phyloP scores from a whole-genome alignment of 2,113 vertebrate species.

The pig (Sus scrofa) region T2T-Sscrofa CM000813.6:50901001-50901500 shows the following conservation, averaged over 20 bases:
- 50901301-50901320: background rate
- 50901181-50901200: conserved; percentile 16
- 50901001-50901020: background rate
- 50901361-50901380: conserved; percentile 40
- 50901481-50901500: background rate
- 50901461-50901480: background rate
- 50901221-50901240: background rate
- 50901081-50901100: background rate
- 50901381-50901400: background rate
- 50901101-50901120: background rate
- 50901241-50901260: conserved; percentile 1
- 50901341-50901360: background rate
- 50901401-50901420: background rate
- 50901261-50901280: conserved; percentile 13
- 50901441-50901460: background rate
- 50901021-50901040: background rate
- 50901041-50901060: background rate
- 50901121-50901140: background rate
- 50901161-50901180: background rate
- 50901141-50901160: background rate
- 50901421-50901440: conserved; percentile 40
- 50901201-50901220: conserved; percentile 7
- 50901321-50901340: background rate
- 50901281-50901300: background rate
- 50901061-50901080: background rate